Percentiles rank a stretch among this genome's conserved stretches.
These are phyloP conservation scores for Yponomeuta cagnagella DNA, from an alignment of 2,888 invertebrate genomes.

Conservation along the genomic window DNA sequence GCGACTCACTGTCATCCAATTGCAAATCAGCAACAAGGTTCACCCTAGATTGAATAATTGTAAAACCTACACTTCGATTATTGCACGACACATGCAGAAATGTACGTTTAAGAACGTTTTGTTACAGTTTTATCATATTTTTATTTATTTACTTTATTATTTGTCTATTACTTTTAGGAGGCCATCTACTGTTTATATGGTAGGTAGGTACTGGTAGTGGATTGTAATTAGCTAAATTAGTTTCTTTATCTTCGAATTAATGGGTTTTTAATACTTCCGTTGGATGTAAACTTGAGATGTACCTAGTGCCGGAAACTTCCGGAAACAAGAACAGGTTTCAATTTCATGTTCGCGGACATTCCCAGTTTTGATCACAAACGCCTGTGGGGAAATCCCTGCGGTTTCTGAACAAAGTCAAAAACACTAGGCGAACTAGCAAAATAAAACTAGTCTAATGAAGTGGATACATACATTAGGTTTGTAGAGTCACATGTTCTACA, in stretches of 20 bases:
- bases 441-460: not conserved
- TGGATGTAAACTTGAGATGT: not conserved
- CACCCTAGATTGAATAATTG: constrained; percentile 45
- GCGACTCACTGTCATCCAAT: not conserved
- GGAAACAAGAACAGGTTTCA: no score
- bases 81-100: constrained; percentile 69
- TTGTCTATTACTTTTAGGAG: constrained; percentile 36
- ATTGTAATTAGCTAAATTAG: constrained; percentile 33
- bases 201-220: constrained; percentile 24
- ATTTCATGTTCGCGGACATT: no score
- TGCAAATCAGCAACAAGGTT: constrained; percentile 55
- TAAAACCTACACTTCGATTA: constrained; percentile 58
- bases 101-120: constrained; percentile 62
- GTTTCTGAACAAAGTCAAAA: no score
- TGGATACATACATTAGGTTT: constrained; percentile 28
- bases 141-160: constrained; percentile 22
- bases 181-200: constrained; percentile 32
- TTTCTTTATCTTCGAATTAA: constrained; percentile 39
- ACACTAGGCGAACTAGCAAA: no score
- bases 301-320: no score
- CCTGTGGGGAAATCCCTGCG: no score
- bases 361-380: no score
- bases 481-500: constrained; percentile 31
- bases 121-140: constrained; percentile 20
- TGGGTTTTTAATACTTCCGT: constrained; percentile 5